phyloP scores from a whole-genome alignment of 2,888 invertebrate genomes.

The Notodonta dromedarius region DNA sequence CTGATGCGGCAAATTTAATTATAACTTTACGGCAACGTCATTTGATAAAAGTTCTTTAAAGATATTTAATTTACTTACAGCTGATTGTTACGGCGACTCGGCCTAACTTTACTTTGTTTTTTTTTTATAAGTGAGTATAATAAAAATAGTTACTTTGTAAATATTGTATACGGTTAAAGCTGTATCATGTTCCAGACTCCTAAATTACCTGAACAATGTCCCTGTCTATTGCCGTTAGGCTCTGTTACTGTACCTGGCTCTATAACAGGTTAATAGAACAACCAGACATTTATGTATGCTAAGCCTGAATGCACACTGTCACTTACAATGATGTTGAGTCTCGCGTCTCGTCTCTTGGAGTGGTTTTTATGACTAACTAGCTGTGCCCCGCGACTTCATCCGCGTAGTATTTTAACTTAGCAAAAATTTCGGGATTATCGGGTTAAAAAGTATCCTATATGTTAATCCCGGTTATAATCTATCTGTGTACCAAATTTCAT shows the following conservation, averaged over 20 bases:
- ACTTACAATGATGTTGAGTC: not conserved
- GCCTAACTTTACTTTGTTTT: too few species aligned
- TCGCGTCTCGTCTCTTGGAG: too few species aligned
- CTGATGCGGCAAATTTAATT: constrained; percentile 27
- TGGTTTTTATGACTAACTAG: too few species aligned
- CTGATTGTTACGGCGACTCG: too few species aligned
- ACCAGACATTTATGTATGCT: not conserved
- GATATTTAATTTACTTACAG: not conserved
- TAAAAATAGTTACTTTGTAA: too few species aligned
- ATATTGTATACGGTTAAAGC: not conserved
- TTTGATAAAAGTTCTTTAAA: constrained; percentile 6
- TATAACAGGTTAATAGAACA: constrained; percentile 8
- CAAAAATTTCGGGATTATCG: too few species aligned
- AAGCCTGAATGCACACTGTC: constrained; percentile 2
- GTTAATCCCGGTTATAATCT: too few species aligned
- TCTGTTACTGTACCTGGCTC: constrained; percentile 10
- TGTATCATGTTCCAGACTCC: constrained; percentile 11
- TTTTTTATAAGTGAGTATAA: too few species aligned
- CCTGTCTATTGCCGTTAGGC: constrained; percentile 31
- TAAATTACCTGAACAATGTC: constrained; percentile 19
- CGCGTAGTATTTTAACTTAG: too few species aligned
- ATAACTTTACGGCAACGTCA: constrained; percentile 23
- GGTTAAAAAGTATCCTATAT: too few species aligned
- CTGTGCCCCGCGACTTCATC: too few species aligned
- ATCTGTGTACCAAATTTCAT: too few species aligned